These are phyloP conservation scores for Blera fallax DNA, from an alignment of 2,888 invertebrate genomes.

Conservation along the genomic window DNA sequence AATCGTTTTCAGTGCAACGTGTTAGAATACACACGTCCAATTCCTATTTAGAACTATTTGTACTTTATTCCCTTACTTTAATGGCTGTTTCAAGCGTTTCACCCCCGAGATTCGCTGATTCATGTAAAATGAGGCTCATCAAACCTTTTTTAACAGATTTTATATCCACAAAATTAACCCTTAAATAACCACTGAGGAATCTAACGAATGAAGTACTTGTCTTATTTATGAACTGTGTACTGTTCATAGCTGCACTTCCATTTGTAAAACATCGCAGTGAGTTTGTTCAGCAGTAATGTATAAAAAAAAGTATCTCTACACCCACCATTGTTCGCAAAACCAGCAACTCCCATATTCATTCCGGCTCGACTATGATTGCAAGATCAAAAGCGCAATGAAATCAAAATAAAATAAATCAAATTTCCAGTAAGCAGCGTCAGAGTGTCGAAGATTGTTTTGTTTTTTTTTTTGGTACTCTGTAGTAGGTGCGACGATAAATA, in stretches of 20 bases:
- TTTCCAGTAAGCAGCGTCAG: background rate
- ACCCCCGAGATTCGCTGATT: no score
- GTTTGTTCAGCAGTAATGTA: background rate
- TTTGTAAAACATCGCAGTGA: background rate
- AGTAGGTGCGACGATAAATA: constrained; percentile 51
- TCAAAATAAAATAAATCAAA: constrained; percentile 12
- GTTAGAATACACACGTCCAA: no score
- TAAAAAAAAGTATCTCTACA: background rate
- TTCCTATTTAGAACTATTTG: no score
- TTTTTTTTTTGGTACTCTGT: constrained; percentile 1
- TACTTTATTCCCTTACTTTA: no score
- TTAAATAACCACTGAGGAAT: no score
- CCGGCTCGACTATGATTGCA: background rate
- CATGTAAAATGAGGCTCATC: no score
- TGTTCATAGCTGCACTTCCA: background rate
- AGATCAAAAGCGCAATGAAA: constrained; percentile 17
- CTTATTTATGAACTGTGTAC: background rate
- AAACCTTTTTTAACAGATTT: no score
- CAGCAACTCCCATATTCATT: background rate
- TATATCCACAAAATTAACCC: no score
- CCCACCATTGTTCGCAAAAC: background rate
- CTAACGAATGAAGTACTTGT: background rate
- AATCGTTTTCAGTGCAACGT: no score
- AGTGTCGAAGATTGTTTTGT: constrained; percentile 1
- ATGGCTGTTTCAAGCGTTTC: no score